Evolutionary conservation across 1,140 invertebrate species (phyloP), one percentile per base, ranked within the genome.

Genomic region (Drosophila navojoa): DNA sequence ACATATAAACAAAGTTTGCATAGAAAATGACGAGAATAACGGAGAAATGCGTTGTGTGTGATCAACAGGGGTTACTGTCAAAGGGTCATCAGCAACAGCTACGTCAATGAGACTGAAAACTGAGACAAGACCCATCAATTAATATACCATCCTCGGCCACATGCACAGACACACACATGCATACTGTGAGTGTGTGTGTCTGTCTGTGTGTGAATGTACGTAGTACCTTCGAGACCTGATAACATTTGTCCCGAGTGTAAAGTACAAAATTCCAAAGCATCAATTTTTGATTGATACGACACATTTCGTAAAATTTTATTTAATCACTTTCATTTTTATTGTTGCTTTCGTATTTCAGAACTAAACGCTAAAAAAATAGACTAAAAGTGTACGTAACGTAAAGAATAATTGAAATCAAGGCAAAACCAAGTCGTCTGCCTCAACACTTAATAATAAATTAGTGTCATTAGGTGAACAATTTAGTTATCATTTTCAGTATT

Each of bases 191-290:
- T 72, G 15, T 57, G 25, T 7, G n/a, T n/a, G n/a, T n/a, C n/a
- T n/a, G n/a, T n/a, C n/a, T n/a, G n/a, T n/a, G n/a, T n/a, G n/a
- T n/a, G n/a, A 11, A 27, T 38, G 19, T 29, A 27, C 44, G 50
- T 68, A 10, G 42, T 29, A 59, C 27, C 16, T 32, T 32, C 22
- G 29, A 45, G 52, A n/a, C n/a, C 59, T 77, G 81, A 85, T 85
- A 85, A 53, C 32, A 49, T 42, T 19, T 25, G 44, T 54, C 35
- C 35, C 50, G 57, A 44, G 82, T 52, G 47, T 82, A 85, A 85
- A 87, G 81, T 85, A 75, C 82, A 73, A 87, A 61, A 86, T 78
- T 77, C 78, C 75, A 74, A 71, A 63, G 57, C 57, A 69, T 49
- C 50, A 44, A 57, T 69, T 69, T 69, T 69, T 54, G 10, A 58